Percentiles rank a stretch among this genome's conserved stretches.
Conservation (phyloP, 2,797 vertebrate species). For the Tachyglossus aculeatus region DNA sequence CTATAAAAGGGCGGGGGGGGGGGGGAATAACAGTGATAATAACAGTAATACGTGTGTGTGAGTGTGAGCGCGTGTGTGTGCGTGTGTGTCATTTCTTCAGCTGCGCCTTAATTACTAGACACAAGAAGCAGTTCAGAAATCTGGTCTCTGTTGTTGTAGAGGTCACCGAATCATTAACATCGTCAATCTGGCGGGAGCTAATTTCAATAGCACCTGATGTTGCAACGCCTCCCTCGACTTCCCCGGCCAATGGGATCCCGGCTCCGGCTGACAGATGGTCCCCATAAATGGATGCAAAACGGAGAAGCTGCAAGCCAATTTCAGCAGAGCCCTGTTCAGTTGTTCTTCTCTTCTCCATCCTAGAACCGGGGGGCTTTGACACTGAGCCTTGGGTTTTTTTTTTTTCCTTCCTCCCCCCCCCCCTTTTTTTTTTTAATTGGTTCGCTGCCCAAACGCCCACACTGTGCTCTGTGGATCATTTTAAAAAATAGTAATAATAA, state of each 20-base stretch:
- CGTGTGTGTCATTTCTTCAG: conserved; percentile 78
- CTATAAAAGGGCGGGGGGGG: conserved; percentile 8
- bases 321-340: conserved; percentile 76
- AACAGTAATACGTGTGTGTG: conserved; percentile 62
- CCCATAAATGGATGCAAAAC: conserved; percentile 85
- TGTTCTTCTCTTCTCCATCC: conserved; percentile 78
- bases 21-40: conserved; percentile 46
- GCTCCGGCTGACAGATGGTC: conserved; percentile 82
- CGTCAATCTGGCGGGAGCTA: conserved; percentile 82
- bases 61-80: too few relatives aligned
- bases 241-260: conserved; percentile 86
- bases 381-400: conserved; percentile 49
- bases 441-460: conserved; percentile 71
- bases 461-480: conserved; percentile 76
- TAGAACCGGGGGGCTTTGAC: conserved; percentile 72
- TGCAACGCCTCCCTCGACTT: conserved; percentile 76
- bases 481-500: conserved; percentile 54
- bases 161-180: conserved; percentile 84
- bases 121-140: conserved; percentile 82
- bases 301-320: conserved; percentile 79
- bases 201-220: conserved; percentile 86
- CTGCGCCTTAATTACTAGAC: conserved; percentile 81
- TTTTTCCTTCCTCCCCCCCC: conserved; percentile 51
- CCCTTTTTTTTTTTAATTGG: conserved; percentile 52
- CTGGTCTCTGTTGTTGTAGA: conserved; percentile 81